Base-by-base conservation (phyloP, 1,140 invertebrate genomes). In the Sminthurides bifidus region DNA sequence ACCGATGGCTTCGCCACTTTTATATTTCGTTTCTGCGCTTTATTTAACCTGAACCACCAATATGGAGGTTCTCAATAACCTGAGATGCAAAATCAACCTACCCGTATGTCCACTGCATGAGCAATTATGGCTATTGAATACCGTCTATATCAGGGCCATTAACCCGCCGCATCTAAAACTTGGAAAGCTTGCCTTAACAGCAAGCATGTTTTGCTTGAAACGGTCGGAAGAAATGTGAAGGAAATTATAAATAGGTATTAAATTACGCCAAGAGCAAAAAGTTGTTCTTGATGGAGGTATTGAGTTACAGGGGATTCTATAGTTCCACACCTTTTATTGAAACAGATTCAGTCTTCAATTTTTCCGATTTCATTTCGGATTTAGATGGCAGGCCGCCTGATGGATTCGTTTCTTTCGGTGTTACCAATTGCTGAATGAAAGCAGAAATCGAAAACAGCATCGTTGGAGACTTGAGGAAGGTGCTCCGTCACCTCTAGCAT, bases 401-500 rank as follows among this genome's bases (percentile, higher is more conserved):
- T 77, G 75, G 75, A 68, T 67, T 49, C 60, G 76, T 52, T 76
- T 69, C 53, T 72, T 76, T 51, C 76, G 76, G 8, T 67, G 67
- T 4, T 74, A 74, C 58, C 45, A 69, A 26, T 66, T 71, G 51
- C 23, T 77, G 1, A 56, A n/a, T n/a, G n/a, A n/a, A 56, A 33
- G 58, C 65, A 27, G 54, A 66, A 23, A 45, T 68, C 21, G 43
- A 58, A n/a, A 56, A 61, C 10, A 68, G 68, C 37, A 66, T 65
- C 0, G 67, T 77, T 29, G 76, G 76, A 1, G 70, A 76, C 17
- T 62, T 74, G 1, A 40, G 62, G 3, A 60, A 68, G 44, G 66
- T 76, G 0, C 58, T 67, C 26, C 69, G n/a, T 64, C 6, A 65
- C 48, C 29, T 86, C 91, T 68, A 85, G 86, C 29, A 71, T 78